Conservation (phyloP, 2,888 invertebrate genomes). For the Nineta flava region DNA sequence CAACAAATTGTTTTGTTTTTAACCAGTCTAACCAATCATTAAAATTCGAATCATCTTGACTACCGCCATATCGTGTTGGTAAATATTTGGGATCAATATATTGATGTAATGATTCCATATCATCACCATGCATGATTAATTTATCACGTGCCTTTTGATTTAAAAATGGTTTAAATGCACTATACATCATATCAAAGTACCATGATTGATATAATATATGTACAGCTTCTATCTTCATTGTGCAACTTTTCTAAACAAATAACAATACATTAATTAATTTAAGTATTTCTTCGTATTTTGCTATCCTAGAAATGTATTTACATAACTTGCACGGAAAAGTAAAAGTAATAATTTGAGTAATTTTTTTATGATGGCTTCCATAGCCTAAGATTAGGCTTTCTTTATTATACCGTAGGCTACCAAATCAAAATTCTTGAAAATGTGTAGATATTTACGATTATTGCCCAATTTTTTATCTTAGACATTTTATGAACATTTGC, state of each 20-base stretch:
- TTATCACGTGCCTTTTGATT: slow-evolving; percentile 47
- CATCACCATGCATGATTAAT: slow-evolving; percentile 51
- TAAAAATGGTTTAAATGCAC: slow-evolving; percentile 61
- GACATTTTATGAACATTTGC: too few species aligned
- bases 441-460: too few species aligned
- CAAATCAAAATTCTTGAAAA: too few species aligned
- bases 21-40: slow-evolving; percentile 56
- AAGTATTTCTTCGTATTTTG: too few species aligned
- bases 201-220: slow-evolving; percentile 70
- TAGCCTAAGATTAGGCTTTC: too few species aligned
- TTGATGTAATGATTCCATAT: slow-evolving; percentile 55
- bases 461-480: too few species aligned
- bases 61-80: slow-evolving; percentile 46
- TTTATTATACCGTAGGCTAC: too few species aligned
- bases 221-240: slow-evolving; percentile 53
- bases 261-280: too few species aligned
- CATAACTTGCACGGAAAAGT: too few species aligned
- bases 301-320: too few species aligned
- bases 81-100: slow-evolving; percentile 53
- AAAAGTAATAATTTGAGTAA: too few species aligned
- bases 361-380: too few species aligned
- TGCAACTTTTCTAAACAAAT: slow-evolving; percentile 47
- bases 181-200: slow-evolving; percentile 63
- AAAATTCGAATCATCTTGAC: slow-evolving; percentile 54
- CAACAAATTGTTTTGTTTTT: slow-evolving; percentile 35